Conservation (phyloP, 2,113 vertebrate species). For the Pollimyrus isidori region DNA sequence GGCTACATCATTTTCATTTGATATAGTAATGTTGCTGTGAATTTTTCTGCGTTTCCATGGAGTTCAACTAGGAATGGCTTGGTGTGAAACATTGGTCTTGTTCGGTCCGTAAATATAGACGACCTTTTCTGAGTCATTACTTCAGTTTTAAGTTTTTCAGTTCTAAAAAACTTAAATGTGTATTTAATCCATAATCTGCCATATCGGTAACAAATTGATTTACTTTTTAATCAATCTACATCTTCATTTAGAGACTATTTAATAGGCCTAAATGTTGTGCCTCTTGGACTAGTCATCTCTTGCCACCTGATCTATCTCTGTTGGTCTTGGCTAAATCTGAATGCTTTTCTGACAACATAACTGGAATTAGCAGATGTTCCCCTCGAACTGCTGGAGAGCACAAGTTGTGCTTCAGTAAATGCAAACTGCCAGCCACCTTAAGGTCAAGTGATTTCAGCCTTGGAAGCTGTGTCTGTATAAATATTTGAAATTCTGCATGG, state of each 20-base stretch:
- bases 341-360: not conserved
- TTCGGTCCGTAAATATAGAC: not conserved
- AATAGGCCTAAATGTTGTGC: not conserved
- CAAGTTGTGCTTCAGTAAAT: constrained; percentile 14
- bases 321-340: constrained; percentile 16
- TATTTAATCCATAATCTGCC: not conserved
- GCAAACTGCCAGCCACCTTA: constrained; percentile 1
- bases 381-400: not conserved
- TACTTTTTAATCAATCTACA: not conserved
- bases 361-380: constrained; percentile 18
- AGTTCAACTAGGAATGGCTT: not conserved
- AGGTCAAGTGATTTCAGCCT: constrained; percentile 10
- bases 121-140: not conserved
- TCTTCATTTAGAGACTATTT: not conserved
- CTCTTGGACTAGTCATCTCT: not conserved
- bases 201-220: not conserved
- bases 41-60: not conserved
- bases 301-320: constrained; percentile 30
- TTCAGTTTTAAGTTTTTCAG: not conserved
- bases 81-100: not conserved
- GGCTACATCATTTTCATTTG: not conserved
- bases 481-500: constrained; percentile 22
- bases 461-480: constrained; percentile 5
- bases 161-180: not conserved
- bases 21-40: not conserved